Evolutionary conservation across 2,888 invertebrate genomes (phyloP), one percentile per base, ranked within the genome.

Genomic region (Drosophila nr. medialis): DNA sequence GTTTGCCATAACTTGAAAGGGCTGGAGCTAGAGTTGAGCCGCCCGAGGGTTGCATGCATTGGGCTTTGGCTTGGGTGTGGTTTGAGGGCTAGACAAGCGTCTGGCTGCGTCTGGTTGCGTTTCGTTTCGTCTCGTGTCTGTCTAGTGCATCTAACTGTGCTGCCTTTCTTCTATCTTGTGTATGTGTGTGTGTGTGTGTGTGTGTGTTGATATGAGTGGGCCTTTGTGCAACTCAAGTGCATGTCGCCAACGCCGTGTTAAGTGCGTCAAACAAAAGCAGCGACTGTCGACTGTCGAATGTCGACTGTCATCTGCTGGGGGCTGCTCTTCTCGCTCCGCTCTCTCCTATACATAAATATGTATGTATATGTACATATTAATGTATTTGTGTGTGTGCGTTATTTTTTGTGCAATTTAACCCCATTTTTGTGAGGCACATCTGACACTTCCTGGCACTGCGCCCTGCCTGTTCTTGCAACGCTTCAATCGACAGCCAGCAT

Each of bases 191-290:
- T 54, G 30, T 29, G 58, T 21, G 49, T 18, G 10, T 65, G 58
- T n/a, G 50, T 53, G 59, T 54, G 29, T 29, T 58, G 51, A 48
- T 50, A 55, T 40, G 48, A 74, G 76, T 68, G 70, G 73, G 77
- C 84, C 78, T 90, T 91, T 91, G 90, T 91, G 77, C 70, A 89
- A 81, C 81, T 91, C 91, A 92, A 91, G 91, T 91, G 91, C 91
- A 91, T 91, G 92, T 92, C 91, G 92, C 90, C 91, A 87, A 81
- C 91, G 91, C 74, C 91, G 91, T 91, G 91, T 91, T 91, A 91
- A 91, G 91, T 92, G 87, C 86, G 90, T 81, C 89, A 73, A 80
- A 86, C 90, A 90, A 90, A 45, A 88, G 81, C 83, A 50, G 55
- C 58, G 63, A 32, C 55, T 58, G 51, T 45, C 51, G 64, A n/a